Conservation (phyloP, 2,888 invertebrate species). For the Polylopha cassiicola region DNA sequence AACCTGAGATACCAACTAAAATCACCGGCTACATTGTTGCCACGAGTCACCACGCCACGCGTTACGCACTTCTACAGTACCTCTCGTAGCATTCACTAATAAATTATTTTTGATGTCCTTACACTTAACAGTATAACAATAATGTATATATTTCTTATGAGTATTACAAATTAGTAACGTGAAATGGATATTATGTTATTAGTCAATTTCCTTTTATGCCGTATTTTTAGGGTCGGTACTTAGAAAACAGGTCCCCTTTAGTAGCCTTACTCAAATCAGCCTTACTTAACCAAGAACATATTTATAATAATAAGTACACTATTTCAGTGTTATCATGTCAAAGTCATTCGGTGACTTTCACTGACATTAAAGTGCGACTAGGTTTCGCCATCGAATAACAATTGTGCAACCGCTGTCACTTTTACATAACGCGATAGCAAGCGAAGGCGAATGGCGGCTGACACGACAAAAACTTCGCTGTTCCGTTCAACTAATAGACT, state of each 20-base stretch:
- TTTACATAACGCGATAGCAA: conserved; percentile 61
- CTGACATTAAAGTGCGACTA: conserved; percentile 66
- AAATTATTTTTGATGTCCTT: no score
- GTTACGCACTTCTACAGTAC: conserved; percentile 1
- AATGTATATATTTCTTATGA: no score
- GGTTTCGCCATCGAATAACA: conserved; percentile 72
- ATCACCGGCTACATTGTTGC: conserved; percentile 28
- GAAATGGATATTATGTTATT: no score
- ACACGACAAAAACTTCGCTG: conserved; percentile 30
- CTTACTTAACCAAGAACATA: no score
- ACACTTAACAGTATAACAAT: no score
- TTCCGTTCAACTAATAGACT: no score
- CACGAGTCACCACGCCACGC: conserved; percentile 5
- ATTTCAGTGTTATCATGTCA: conserved; percentile 50
- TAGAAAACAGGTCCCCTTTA: no score
- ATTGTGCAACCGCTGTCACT: conserved; percentile 73
- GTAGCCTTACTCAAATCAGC: no score
- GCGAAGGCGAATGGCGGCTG: conserved; percentile 32
- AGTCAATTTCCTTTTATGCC: no score
- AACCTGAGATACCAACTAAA: conserved; percentile 41
- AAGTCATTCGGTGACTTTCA: conserved; percentile 73
- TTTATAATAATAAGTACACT: conserved; percentile 31
- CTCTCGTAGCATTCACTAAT: no score
- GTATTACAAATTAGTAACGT: no score
- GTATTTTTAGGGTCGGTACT: no score